Conservation (phyloP, 1,140 invertebrate species). For the Drosophila biarmipes region DNA sequence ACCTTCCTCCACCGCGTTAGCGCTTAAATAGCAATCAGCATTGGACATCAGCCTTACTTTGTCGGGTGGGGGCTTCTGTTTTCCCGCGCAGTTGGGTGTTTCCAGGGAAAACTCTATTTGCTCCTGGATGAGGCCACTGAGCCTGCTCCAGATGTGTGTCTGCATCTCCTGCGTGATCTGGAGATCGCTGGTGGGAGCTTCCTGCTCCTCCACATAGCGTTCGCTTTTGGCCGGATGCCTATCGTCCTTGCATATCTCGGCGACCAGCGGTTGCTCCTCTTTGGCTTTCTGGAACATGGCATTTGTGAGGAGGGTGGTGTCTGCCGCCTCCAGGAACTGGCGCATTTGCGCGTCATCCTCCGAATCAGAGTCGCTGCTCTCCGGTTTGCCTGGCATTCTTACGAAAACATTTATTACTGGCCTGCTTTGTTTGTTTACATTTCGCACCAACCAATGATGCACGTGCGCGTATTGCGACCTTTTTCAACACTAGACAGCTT, state of each 20-base stretch:
- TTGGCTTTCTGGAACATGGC: conserved; percentile 43
- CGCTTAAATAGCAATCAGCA: conserved; percentile 49
- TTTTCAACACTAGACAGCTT: conserved; percentile 13
- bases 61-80: not conserved
- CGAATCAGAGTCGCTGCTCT: conserved; percentile 40
- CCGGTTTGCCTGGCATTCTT: conserved; percentile 6
- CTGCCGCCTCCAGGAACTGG: conserved; percentile 57
- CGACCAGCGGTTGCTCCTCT: not conserved
- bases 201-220: conserved; percentile 48
- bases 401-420: not conserved
- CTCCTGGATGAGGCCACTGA: conserved; percentile 52
- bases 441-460: not conserved
- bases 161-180: conserved; percentile 63
- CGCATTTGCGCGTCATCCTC: conserved; percentile 54
- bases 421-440: conserved; percentile 13
- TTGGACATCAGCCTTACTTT: conserved; percentile 38
- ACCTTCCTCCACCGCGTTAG: conserved; percentile 20
- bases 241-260: not conserved
- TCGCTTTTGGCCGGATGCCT: conserved; percentile 32
- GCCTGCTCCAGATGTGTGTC: conserved; percentile 53
- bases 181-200: conserved; percentile 21
- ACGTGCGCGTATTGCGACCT: not conserved
- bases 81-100: too few relatives aligned
- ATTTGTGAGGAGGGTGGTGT: conserved; percentile 59
- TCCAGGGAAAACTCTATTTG: conserved; percentile 48